Evolutionary conservation across 2,888 invertebrate genomes (phyloP).

Genomic region (Agrotis ipsilon): DNA sequence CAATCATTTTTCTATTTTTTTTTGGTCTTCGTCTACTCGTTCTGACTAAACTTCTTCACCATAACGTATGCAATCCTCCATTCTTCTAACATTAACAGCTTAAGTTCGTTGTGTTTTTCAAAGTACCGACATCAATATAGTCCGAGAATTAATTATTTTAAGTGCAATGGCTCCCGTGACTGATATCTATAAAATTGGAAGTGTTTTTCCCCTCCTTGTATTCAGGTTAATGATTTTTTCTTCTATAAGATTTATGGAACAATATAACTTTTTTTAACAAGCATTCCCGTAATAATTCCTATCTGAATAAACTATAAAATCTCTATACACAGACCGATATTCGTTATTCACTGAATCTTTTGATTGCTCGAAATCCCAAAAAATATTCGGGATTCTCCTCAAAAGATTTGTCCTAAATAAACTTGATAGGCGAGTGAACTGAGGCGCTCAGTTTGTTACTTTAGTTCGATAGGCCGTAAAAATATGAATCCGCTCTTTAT

Average conservation of each 20-base stretch:
- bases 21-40: too few species aligned
- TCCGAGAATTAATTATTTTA: not conserved
- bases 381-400: conserved; percentile 4
- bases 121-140: not conserved
- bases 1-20: too few species aligned
- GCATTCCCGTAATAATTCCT: not conserved
- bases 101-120: not conserved
- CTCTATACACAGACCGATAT: not conserved
- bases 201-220: too few species aligned
- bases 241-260: not conserved
- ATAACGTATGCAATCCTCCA: too few species aligned
- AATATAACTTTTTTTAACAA: not conserved
- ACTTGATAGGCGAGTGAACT: conserved; percentile 8
- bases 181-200: not conserved
- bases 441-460: conserved; percentile 6
- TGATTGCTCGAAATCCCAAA: conserved; percentile 5
- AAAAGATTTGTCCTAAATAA: conserved; percentile 39
- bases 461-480: conserved; percentile 9
- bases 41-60: too few species aligned
- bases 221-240: not conserved
- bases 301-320: not conserved
- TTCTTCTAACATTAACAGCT: too few species aligned
- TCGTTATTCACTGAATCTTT: conserved; percentile 14
- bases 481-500: conserved; percentile 1
- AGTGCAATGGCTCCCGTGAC: not conserved